Evolutionary conservation across 1,140 invertebrate genomes (phyloP), one percentile per base, ranked within the genome.

Genomic region (Eurosta solidaginis): DNA sequence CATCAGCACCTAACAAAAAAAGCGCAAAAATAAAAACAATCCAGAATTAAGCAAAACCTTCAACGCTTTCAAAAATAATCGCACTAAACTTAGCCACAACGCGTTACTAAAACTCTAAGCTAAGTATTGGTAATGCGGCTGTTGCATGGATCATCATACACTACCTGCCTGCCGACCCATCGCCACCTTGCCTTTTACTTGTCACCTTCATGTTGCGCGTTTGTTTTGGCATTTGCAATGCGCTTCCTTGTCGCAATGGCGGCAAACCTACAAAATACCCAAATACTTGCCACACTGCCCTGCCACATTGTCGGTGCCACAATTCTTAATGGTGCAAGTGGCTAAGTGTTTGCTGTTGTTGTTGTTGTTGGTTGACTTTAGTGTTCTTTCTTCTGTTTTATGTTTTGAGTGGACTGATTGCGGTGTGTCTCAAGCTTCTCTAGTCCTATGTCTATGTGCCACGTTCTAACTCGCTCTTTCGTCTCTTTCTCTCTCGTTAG

Each of bases 191-290:
- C 59, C 59, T 29, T 33, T n/a, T 40, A 33, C 33, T 68, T 68
- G 59, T 68, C 59, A 68, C 59, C 59, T 68, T 68, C 33, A 40
- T 68, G 59, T 68, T 68, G 59, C 59, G 40, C 59, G 59, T 68
- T 68, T 68, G 59, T 68, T 68, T 63, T 68, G 59, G 59, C 59
- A 68, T 68, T 29, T 40, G 59, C 33, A 68, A 4, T 27, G 59
- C 14, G 59, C 59, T 68, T 68, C 59, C 59, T 68, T 68, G 59
- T 68, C 59, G 33, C 59, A 68, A 40, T 68, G 59, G 54, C 54
- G 54, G 59, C 59, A 40, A 29, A 63, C 54, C 54, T 33, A 63
- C 54, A 14, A 63, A 36, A 29, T 33, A 0, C 12, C 29, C 54
- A 42, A 42, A 29, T 20, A 36, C 10, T 22, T 5, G 25, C 7